Percentiles rank a stretch among this genome's conserved stretches.
These are phyloP conservation scores for Daphoenositta chrysoptera DNA, from an alignment of 2,113 vertebrate genomes.

Conservation along the genomic window DNA sequence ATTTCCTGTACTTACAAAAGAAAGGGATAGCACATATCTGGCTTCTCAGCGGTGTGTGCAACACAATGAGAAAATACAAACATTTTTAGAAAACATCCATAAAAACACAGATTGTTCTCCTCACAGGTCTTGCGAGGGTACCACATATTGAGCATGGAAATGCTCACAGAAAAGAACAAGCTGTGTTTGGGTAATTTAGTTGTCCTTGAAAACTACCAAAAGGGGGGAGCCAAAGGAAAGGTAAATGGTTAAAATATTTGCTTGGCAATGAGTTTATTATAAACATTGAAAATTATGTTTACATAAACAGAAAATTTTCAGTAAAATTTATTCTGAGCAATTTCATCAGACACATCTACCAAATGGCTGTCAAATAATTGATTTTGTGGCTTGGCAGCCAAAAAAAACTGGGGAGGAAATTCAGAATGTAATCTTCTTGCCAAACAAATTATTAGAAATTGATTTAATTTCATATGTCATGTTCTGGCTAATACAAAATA, in stretches of 20 bases:
- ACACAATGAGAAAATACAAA: not conserved
- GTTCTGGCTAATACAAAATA: not conserved
- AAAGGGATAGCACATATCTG: not conserved
- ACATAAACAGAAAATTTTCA: not conserved
- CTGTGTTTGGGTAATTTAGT: not conserved
- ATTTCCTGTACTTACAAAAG: not conserved
- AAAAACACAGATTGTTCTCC: not conserved
- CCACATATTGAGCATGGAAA: not conserved
- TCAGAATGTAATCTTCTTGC: not conserved
- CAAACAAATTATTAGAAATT: not conserved
- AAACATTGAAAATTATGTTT: not conserved
- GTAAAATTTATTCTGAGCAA: not conserved
- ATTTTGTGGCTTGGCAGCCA: not conserved
- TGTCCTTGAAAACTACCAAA: not conserved
- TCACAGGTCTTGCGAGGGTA: not conserved
- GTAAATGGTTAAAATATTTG: not conserved
- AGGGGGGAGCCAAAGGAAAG: not conserved
- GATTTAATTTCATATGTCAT: not conserved
- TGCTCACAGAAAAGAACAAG: not conserved
- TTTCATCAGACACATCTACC: not conserved
- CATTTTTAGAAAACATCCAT: not conserved
- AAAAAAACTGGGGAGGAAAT: not conserved
- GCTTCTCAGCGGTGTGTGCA: not conserved
- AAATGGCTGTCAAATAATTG: not conserved
- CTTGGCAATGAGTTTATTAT: not conserved